A percentile compares a stretch with the other conserved stretches of the same genome.
Conservation (phyloP, 2,888 invertebrate genomes). For the Acrocyrtus sp. region DNA sequence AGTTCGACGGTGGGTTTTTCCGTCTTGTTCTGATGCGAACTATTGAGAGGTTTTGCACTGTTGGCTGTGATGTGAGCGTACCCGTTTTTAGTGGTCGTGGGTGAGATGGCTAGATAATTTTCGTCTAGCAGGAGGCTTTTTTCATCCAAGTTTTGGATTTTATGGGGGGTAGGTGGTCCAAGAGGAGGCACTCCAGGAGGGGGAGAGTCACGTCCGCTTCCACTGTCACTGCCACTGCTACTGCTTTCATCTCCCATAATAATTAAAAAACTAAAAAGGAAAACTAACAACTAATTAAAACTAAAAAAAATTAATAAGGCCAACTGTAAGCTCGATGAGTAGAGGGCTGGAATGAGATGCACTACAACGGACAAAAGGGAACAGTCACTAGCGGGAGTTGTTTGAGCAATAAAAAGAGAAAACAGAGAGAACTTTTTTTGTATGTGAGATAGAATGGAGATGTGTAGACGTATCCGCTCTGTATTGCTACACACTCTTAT, state of each 20-base stretch:
- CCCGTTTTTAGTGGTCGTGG: conserved; percentile 37
- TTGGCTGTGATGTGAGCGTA: conserved; percentile 36
- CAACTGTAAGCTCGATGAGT: too few species aligned
- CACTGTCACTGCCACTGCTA: conserved; percentile 17
- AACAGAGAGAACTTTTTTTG: too few species aligned
- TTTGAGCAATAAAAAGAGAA: too few species aligned
- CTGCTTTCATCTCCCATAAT: conserved; percentile 29
- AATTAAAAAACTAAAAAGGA: too few species aligned
- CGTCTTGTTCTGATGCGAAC: conserved; percentile 51
- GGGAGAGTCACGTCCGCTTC: conserved; percentile 11
- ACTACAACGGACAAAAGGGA: too few species aligned
- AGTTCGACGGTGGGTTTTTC: conserved; percentile 21
- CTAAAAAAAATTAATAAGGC: too few species aligned
- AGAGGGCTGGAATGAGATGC: too few species aligned
- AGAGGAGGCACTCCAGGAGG: background rate
- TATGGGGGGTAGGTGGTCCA: conserved; percentile 62
- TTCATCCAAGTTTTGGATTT: conserved; percentile 62
- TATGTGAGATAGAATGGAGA: too few species aligned
- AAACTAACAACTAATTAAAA: too few species aligned
- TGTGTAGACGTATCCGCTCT: too few species aligned
- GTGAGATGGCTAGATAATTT: conserved; percentile 52
- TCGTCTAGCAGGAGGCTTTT: conserved; percentile 54
- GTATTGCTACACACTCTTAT: too few species aligned
- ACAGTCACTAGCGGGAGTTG: too few species aligned
- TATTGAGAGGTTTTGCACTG: conserved; percentile 54